A percentile compares a stretch with the other conserved stretches of the same genome.
phyloP scores from a whole-genome alignment of 2,797 vertebrate species.

The Helarctos malayanus region DNA sequence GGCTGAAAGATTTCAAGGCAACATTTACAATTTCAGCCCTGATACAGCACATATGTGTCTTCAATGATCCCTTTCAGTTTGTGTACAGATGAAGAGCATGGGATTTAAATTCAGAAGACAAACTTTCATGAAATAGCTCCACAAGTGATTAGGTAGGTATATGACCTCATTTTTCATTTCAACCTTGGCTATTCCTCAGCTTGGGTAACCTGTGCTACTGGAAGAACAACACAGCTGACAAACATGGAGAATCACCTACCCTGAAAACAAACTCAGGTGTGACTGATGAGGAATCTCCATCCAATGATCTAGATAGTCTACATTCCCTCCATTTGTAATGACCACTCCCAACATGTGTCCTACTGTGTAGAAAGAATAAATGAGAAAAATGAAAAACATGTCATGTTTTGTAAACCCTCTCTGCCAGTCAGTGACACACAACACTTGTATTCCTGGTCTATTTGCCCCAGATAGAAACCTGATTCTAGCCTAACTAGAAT shows the following conservation, averaged over 20 bases:
- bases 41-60: not conserved
- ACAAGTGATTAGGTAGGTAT: not conserved
- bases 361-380: not conserved
- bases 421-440: not conserved
- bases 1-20: not conserved
- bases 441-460: not conserved
- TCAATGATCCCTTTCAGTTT: not conserved
- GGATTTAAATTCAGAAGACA: not conserved
- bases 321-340: not conserved
- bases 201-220: not conserved
- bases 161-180: not conserved
- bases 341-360: fast-evolving
- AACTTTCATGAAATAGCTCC: not conserved
- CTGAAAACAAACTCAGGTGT: not conserved
- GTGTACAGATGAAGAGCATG: not conserved
- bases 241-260: not conserved
- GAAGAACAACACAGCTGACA: not conserved
- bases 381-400: not conserved
- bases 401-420: not conserved
- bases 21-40: not conserved
- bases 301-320: not conserved
- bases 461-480: not conserved
- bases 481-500: not conserved
- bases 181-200: not conserved
- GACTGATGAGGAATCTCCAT: not conserved